Evolutionary conservation across 2,113 vertebrate species (phyloP), one percentile per base, ranked within the genome.

Genomic region (Ranitomeya imitator): DNA sequence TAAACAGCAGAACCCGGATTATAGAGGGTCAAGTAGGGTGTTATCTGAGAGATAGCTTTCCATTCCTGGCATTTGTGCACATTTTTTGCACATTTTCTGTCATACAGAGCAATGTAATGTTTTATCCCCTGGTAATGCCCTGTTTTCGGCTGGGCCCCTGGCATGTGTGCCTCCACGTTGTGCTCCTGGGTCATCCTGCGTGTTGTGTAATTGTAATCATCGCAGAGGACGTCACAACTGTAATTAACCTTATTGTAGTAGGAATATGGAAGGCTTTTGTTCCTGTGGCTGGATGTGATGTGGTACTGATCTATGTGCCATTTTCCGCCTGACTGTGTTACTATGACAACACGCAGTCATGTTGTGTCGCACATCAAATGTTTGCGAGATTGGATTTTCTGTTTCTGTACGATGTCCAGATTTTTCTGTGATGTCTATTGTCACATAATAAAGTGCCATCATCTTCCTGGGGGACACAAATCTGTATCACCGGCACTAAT

Each of bases 341-440:
- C 83, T 73, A 85, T 85, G 67, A 57, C 51, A 59, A 85, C 83
- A 1, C 31, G 8, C 79, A 19, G 79, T 82, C 79, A 85, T 57
- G 52, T 71, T 85, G 67, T 57, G 83, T 26, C 23, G 69, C 83
- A 59, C 83, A 74, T 73, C n/a, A 57, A 73, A 57, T 61, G 67
- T 73, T 73, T 31, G 45, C 7, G 37, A 54, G 23, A 45, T 21
- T 26, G 23, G 21, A 26, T 69, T 31, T 83, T 65, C 45, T 65
- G 61, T n/a, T 84, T 45, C 45, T 73, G 51, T 67, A 26, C 19
- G 67, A 63, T 67, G 31, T 65, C 60, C 37, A 21, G 7, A 21
- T 52, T 19, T 14, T 7, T 21, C 55, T 14, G 51, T 45, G 26
- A 10, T 54, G 65, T 51, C 45, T 71, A 12, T 55, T 55, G 13